Base-by-base conservation (phyloP, 2,888 invertebrate genomes). In the Tetragnatha montana region DNA sequence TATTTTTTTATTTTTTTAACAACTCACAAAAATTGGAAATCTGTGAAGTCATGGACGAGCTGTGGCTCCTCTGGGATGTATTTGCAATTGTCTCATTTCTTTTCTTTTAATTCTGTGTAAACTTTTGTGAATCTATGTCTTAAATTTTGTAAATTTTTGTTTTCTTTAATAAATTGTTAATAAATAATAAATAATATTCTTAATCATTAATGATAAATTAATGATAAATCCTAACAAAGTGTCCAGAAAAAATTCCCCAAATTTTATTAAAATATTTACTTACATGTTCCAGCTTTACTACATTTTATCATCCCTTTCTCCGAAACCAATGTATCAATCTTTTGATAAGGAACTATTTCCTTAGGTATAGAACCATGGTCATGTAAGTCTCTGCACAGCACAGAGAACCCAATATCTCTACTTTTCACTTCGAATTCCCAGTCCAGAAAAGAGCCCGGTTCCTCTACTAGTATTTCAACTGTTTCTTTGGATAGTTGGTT, bases 371-470 rank as follows among this genome's bases (percentile, higher is more conserved):
- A n/a, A 6, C 49, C 12, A n/a, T 17, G 7, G 8, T 22, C 21
- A 3, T 70, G n/a, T 8, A 10, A 3, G 12, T 60, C 80, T 19
- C 21, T 81, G 49, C 47, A 69, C 17, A 81, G 10, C 19, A 81
- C 35, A 8, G 2, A 35, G 47, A 71, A 81, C 19, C 19, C 81
- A 50, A 81, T 49, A 50, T 81, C 81, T 19, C 49, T 81, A 35
- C 71, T 70, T 70, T 81, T 81, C 7, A 71, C 19, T 8, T 49
- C 71, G 19, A 71, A 81, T 49, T 81, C 81, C 81, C 81, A 81
- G 14, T 81, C 81, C 0, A 81, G 7, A 14, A 47, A n/a, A 6
- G 75, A 14, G 17, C 75, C 75, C 35, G 75, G 75, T 49, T 75
- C 8, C 6, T 47, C 8, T 17, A 75, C n/a, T 8, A 6, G 12